These are phyloP conservation scores for Drosophila paranaensis DNA, from an alignment of 2,888 invertebrate species.

Conservation along the genomic window DNA sequence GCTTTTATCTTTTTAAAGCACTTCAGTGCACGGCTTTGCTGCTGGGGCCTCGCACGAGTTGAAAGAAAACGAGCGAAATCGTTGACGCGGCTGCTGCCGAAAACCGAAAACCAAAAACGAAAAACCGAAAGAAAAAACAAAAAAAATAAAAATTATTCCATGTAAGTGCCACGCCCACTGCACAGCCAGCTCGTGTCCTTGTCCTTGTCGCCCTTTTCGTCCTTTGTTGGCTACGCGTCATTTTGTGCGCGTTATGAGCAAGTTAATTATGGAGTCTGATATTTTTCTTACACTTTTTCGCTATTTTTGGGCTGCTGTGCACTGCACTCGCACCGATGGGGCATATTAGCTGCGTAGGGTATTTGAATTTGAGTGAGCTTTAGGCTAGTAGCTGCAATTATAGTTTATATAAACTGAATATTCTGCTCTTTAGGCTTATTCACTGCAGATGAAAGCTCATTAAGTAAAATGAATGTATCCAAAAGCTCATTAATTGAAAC, in stretches of 20 bases:
- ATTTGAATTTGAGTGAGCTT: not conserved
- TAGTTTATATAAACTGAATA: not conserved
- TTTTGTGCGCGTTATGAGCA: conserved; percentile 70
- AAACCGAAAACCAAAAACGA: not conserved
- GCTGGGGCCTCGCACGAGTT: conserved; percentile 5
- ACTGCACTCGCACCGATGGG: not conserved
- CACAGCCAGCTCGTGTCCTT: conserved; percentile 28
- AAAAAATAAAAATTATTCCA: conserved; percentile 35
- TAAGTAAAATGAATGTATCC: no score
- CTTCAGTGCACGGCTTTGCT: conserved; percentile 70
- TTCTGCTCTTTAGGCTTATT: not conserved
- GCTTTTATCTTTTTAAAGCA: conserved; percentile 80
- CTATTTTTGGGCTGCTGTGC: conserved; percentile 9
- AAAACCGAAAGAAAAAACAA: conserved; percentile 18
- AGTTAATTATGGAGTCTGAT: conserved; percentile 79
- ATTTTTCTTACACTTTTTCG: conserved; percentile 52
- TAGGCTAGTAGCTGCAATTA: not conserved
- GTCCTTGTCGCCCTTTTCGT: conserved; percentile 22
- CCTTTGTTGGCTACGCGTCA: conserved; percentile 42
- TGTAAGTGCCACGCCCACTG: conserved; percentile 60
- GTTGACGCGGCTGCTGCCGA: conserved; percentile 32
- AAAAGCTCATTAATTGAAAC: not conserved
- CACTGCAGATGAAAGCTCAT: no score
- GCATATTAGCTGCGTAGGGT: not conserved
- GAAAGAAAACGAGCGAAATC: not conserved